Evolutionary conservation across 2,797 vertebrate species (phyloP).

Genomic region (Aldrovandia affinis): DNA sequence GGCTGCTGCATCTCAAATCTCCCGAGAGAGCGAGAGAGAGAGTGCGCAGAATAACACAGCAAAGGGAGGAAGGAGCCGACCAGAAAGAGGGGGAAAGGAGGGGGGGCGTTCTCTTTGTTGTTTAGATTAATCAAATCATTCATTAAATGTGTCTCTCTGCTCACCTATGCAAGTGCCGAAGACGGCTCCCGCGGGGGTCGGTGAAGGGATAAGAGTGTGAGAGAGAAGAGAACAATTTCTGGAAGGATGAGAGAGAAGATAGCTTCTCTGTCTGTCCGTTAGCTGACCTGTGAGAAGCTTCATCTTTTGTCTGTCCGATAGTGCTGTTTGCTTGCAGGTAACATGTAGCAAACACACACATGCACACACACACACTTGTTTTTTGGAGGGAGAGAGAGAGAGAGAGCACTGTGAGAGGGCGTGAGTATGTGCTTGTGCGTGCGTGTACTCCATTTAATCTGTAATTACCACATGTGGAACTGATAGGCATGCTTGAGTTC

Average conservation of each 20-base stretch:
- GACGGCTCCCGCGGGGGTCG: background rate
- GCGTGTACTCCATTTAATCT: too few relatives aligned
- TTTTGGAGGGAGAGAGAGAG: too few relatives aligned
- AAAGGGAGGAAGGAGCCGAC: background rate
- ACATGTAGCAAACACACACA: background rate
- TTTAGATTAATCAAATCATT: slow-evolving; percentile 10
- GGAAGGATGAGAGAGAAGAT: slow-evolving; percentile 16
- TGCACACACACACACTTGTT: too few relatives aligned
- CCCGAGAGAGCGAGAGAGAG: background rate
- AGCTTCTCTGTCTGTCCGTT: background rate
- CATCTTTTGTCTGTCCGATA: background rate
- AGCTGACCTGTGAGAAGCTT: slow-evolving; percentile 6
- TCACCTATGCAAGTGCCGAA: background rate
- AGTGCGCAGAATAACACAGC: background rate
- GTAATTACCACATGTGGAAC: too few relatives aligned
- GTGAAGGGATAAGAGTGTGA: background rate
- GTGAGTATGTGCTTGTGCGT: too few relatives aligned
- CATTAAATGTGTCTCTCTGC: slow-evolving; percentile 4
- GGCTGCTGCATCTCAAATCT: background rate
- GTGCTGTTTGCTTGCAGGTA: background rate
- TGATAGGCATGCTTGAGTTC: too few relatives aligned
- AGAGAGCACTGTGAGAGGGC: too few relatives aligned
- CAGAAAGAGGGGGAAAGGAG: background rate
- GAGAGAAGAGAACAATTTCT: slow-evolving; percentile 1
- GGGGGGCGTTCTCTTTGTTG: slow-evolving; percentile 8